Base-by-base conservation (phyloP, 2,888 invertebrate species). In the Didymodactylos carnosus region DNA sequence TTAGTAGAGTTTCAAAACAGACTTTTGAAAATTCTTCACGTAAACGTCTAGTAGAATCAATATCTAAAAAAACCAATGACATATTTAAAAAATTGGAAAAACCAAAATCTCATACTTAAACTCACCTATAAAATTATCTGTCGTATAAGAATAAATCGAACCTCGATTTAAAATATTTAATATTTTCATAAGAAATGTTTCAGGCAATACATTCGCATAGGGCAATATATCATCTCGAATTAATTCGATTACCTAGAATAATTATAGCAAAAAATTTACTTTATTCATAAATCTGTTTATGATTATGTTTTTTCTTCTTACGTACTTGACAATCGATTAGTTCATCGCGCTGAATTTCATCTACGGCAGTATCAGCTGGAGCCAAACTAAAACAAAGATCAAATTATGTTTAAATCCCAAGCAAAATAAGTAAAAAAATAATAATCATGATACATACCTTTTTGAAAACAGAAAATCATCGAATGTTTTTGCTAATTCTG, bases 11-110 rank as follows among this genome's bases (percentile, higher is more conserved):
- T 84, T 95, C 94, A 81, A 95, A 95, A 81, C 95, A 95, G 0
- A 91, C 90, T 81, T 94, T 90, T 69, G 95, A 94, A 84, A 95
- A 94, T 81, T 94, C 94, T 84, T 95, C 94, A 25, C 94, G 85
- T 77, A 94, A 86, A 76, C 91, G 83, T 14, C 83, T 84, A 80
- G 90, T 90, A 76, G 89, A 88, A 80, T 91, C 91, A 77, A 88
- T 89, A 80, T 89, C 90, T 87, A 83, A 14, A 80, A 79, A 71
- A 51, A 76, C 70, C 76, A 35, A 73, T 40, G 69, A 41, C 14
- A 13, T 10, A n/a, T n/a, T n/a, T n/a, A n/a, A n/a, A n/a, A n/a
- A n/a, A n/a, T n/a, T n/a, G n/a, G n/a, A n/a, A n/a, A n/a, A n/a
- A n/a, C n/a, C n/a, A n/a, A n/a, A n/a, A n/a, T n/a, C n/a, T n/a